Conservation (phyloP, 2,888 invertebrate species). For the Apamea anceps region DNA sequence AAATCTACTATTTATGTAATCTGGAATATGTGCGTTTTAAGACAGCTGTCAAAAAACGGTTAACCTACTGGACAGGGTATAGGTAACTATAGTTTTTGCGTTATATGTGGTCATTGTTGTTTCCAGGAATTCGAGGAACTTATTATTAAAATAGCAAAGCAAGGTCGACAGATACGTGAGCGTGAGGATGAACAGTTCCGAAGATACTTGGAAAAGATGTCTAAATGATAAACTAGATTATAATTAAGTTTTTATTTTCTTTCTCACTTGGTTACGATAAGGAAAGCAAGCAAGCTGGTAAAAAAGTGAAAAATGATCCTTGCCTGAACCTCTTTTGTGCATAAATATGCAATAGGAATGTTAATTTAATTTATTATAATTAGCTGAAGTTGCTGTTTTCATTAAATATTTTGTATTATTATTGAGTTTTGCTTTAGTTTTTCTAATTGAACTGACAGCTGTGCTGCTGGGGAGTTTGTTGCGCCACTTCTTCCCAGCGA, state of each 20-base stretch:
- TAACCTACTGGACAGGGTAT: too few relatives aligned
- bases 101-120: slow-evolving; percentile 11
- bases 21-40: too few relatives aligned
- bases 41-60: too few relatives aligned
- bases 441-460: too few relatives aligned
- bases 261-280: background rate
- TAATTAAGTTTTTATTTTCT: background rate
- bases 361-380: slow-evolving; percentile 3
- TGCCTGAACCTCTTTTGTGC: background rate
- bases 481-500: too few relatives aligned
- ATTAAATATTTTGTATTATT: slow-evolving; percentile 7
- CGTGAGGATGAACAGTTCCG: background rate
- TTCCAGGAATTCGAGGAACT: background rate
- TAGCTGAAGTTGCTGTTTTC: background rate
- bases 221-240: background rate
- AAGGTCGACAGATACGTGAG: background rate
- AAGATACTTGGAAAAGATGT: background rate
- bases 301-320: background rate
- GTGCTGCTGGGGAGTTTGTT: too few relatives aligned
- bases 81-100: background rate
- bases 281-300: background rate
- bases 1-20: too few relatives aligned
- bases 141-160: background rate
- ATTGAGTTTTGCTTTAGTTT: slow-evolving; percentile 1
- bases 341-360: background rate